These are phyloP conservation scores for Drosophila mayri DNA, from an alignment of 1,140 invertebrate genomes.

Conservation along the genomic window DNA sequence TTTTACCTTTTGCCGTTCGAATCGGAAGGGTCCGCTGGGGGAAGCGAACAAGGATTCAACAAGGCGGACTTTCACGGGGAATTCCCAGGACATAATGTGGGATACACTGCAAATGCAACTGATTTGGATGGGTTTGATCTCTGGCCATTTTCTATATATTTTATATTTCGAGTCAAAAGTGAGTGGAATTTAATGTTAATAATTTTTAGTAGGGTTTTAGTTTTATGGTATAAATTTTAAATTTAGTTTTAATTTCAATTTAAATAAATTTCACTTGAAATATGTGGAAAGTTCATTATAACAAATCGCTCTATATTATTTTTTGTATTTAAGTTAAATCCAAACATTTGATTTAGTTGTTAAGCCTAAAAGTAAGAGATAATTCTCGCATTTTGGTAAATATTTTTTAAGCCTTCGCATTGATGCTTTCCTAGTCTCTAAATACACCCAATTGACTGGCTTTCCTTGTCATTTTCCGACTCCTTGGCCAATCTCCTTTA, in stretches of 20 bases:
- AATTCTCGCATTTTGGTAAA: neutral
- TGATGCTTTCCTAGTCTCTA: neutral
- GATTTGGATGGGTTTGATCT: no score
- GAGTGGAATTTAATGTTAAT: neutral
- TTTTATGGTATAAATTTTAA: no score
- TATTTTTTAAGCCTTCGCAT: neutral
- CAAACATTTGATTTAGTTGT: neutral
- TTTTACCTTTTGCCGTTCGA: constrained; percentile 58
- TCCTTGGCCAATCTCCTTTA: constrained; percentile 1
- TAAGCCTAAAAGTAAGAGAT: no score
- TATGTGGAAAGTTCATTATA: no score
- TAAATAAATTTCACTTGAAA: no score
- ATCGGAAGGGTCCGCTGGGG: constrained; percentile 13
- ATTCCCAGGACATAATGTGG: constrained; percentile 55
- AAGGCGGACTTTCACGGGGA: constrained; percentile 51
- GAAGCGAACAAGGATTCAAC: constrained; percentile 6
- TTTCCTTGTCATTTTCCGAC: neutral
- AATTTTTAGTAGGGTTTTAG: no score
- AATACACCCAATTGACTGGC: neutral
- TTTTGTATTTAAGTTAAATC: neutral
- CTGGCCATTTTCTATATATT: neutral
- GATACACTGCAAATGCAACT: constrained; percentile 41
- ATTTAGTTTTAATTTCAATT: no score
- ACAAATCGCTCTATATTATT: no score
- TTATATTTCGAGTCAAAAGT: neutral